Evolutionary conservation across 2,888 invertebrate species (phyloP).

Genomic region (Rhaphigaster nebulosa): DNA sequence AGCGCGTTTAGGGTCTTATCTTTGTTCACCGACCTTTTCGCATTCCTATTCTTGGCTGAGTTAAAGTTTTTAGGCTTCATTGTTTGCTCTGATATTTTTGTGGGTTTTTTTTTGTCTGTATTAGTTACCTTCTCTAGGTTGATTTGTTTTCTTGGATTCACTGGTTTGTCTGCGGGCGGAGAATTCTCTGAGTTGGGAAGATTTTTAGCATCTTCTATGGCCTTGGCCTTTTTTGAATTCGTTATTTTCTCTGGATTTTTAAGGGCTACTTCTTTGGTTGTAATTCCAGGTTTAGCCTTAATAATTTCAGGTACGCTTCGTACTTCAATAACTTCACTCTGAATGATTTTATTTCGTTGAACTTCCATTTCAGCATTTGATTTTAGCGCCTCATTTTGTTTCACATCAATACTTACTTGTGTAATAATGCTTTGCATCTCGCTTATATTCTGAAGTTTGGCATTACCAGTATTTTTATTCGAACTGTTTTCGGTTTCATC

Average conservation of each 20-base stretch:
- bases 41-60: neutral
- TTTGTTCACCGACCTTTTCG: neutral
- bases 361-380: neutral
- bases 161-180: neutral
- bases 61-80: neutral
- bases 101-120: neutral
- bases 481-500: neutral
- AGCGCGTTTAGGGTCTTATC: neutral
- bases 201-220: neutral
- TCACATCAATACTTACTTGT: neutral
- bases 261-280: constrained; percentile 4
- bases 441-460: neutral
- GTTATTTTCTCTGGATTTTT: neutral
- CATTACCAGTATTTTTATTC: neutral
- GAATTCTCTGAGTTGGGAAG: neutral
- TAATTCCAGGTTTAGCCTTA: neutral
- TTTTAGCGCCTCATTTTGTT: neutral
- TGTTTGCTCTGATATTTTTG: neutral
- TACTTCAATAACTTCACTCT: neutral
- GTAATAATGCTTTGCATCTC: neutral
- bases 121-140: neutral
- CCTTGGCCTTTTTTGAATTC: neutral
- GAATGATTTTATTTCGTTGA: neutral
- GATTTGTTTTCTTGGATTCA: neutral
- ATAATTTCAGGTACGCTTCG: constrained; percentile 18